Conservation (phyloP, 2,797 vertebrate species). For the Linurgus olivaceus region DNA sequence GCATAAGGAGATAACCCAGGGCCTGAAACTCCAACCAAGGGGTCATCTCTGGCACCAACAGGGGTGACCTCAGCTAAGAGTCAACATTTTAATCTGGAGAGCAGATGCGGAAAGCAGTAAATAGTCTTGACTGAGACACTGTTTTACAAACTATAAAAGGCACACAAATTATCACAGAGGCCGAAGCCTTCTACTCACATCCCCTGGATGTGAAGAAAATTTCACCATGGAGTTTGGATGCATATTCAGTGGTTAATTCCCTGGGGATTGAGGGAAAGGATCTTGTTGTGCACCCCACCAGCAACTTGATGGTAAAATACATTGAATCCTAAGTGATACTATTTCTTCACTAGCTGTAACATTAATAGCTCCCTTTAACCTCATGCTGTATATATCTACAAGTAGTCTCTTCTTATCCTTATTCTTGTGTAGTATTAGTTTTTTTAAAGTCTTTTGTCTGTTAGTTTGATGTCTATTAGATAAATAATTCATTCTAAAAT, state of each 20-base stretch:
- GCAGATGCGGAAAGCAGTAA: not conserved
- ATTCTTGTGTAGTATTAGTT: not conserved
- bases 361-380: not conserved
- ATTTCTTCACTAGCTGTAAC: fast-evolving
- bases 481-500: not conserved
- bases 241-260: not conserved
- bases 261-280: not conserved
- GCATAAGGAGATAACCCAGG: not conserved
- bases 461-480: not conserved
- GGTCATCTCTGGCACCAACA: not conserved
- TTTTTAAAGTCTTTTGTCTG: not conserved
- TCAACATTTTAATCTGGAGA: not conserved
- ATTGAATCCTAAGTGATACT: not conserved
- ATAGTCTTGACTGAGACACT: not conserved
- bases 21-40: not conserved
- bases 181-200: too few species aligned
- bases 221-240: fast-evolving
- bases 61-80: not conserved
- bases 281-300: not conserved
- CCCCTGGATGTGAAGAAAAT: not conserved
- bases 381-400: fast-evolving
- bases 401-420: not conserved
- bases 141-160: not conserved
- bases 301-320: not conserved
- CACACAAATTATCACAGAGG: not conserved